Base-by-base conservation (phyloP, 2,888 invertebrate species). In the Choreutis nemorana region DNA sequence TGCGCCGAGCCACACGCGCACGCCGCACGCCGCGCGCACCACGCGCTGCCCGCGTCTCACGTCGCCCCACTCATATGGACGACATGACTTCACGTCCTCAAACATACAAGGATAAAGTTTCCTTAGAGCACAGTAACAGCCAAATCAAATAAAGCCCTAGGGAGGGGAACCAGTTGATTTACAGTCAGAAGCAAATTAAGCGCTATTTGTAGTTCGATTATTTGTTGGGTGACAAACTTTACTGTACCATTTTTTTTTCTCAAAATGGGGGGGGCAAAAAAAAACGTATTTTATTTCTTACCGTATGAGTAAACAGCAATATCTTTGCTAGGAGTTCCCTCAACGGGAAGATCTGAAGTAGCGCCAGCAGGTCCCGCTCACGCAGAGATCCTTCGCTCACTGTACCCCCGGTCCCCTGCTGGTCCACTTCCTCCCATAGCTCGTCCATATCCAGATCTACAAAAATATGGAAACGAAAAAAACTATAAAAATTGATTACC, bases 351-450 rank as follows among this genome's bases (percentile, higher is more conserved):
- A 57, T 56, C 1, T 33, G 31, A 11, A 73, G 36, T 29, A 77
- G 26, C 2, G 62, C 55, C 21, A 71, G 39, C 4, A 75, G 43
- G 37, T 77, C 77, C 0, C 60, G 45, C 50, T 75, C 77, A 1
- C 77, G 52, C 24, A 75, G 35, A 8, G 54, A 45, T 7, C 71
- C 72, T 26, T 65, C 60, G 23, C 58, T 52, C 13, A 73, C 75
- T 0, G 64, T 71, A 3, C 70, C 62, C 6, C 56, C 55, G 8
- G 44, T 54, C 2, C 71, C 73, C 2, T 41, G 45, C 13, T 37
- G 41, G 37, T 55, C 66, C 15, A 77, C 50, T 31, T 77, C 77
- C 34, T 77, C 77, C 77, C 77, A 77, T 1, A 45, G 46, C 4
- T 65, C 65, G 2, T 57, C 61, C 23, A 40, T 39, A 2, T 63